Evolutionary conservation across 1,140 invertebrate genomes (phyloP).

Genomic region (Psilanteris sp.): DNA sequence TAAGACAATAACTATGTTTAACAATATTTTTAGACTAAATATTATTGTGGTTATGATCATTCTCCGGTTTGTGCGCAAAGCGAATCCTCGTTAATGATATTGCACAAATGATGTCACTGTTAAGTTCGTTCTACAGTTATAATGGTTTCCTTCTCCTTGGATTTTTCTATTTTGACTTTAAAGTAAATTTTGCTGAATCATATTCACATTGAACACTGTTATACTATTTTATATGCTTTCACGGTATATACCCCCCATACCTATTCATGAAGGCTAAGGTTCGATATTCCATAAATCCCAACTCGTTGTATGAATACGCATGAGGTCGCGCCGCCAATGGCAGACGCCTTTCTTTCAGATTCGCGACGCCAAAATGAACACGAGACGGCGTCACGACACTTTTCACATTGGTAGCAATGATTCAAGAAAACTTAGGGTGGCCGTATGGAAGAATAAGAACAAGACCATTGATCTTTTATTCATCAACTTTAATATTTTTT

Average conservation of each 20-base stretch:
- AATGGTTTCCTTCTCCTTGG: not conserved
- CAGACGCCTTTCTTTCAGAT: conserved; percentile 30
- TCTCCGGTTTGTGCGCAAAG: no score
- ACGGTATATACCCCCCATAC: conserved; percentile 1
- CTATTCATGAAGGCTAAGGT: conserved; percentile 31
- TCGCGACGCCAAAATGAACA: conserved; percentile 52
- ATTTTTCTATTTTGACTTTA: not conserved
- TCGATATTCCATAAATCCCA: conserved; percentile 44
- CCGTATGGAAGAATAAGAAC: conserved; percentile 21
- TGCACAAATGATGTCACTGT: no score
- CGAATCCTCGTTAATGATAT: no score
- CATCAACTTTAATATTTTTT: conserved; percentile 24
- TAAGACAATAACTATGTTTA: no score
- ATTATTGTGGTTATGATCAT: no score
- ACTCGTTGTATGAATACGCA: conserved; percentile 46
- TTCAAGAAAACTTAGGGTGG: conserved; percentile 19
- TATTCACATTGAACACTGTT: conserved; percentile 12
- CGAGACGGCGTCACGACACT: conserved; percentile 29
- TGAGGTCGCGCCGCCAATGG: conserved; percentile 39
- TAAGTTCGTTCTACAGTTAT: conserved; percentile 5
- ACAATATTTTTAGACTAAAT: no score
- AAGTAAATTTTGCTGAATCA: conserved; percentile 22
- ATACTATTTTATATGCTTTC: conserved; percentile 39
- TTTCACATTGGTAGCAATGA: conserved; percentile 15
- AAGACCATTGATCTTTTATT: conserved; percentile 29